Conservation (phyloP, 1,140 invertebrate genomes). For the Physella acuta region DNA sequence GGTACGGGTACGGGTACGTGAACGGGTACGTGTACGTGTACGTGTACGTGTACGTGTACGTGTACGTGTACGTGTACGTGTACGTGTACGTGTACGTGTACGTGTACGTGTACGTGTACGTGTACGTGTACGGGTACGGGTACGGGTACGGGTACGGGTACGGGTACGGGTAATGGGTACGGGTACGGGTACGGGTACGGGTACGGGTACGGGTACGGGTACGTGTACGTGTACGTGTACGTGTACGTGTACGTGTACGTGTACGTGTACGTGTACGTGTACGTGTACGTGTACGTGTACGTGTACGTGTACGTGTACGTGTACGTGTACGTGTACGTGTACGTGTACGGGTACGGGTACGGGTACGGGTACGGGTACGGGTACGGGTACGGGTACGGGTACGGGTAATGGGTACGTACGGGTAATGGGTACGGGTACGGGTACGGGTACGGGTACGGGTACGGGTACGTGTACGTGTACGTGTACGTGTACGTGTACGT, state of each 20-base stretch:
- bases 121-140: not conserved
- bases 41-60: conserved; percentile 3
- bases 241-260: conserved; percentile 3
- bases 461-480: too few species aligned
- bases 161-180: not conserved
- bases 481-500: too few species aligned
- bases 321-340: too few species aligned
- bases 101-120: conserved; percentile 3
- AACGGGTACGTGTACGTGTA: not conserved
- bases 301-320: too few species aligned
- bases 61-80: conserved; percentile 3
- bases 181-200: not conserved
- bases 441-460: too few species aligned
- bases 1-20: not conserved
- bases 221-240: conserved; percentile 3
- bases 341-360: too few species aligned
- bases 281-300: too few species aligned
- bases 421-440: too few species aligned
- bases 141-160: not conserved
- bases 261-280: conserved; percentile 3
- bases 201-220: not conserved
- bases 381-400: too few species aligned
- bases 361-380: too few species aligned
- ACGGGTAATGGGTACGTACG: too few species aligned
- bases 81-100: conserved; percentile 3